Evolutionary conservation across 2,888 invertebrate genomes (phyloP), one percentile per base, ranked within the genome.

Genomic region (Gortyna flavago): DNA sequence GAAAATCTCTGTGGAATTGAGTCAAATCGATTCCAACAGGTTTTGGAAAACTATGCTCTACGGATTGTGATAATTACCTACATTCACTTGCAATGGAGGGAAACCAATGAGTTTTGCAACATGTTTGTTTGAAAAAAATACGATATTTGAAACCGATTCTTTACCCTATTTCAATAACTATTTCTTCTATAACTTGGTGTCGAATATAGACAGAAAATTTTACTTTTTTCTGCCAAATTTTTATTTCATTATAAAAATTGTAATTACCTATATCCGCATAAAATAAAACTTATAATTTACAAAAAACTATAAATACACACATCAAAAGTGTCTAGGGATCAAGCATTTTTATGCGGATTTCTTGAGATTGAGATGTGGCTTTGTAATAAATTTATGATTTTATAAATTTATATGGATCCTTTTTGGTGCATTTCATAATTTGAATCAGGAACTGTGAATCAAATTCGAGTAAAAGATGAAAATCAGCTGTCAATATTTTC

Each of bases 1-100:
- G 59, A 29, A 77, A 72, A 64, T 85, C n/a, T 74, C 35, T 41
- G 41, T 61, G 21, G 7, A 59, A 70, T 66, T 70, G 69, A 44
- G 59, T n/a, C 41, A 2, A 77, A 83, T 70, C 70, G 44, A 81
- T 84, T 73, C 0, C 2, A 16, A 35, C 5, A 9, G 38, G 32
- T 51, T 64, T 38, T 21, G n/a, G 18, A 41, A 32, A 57, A 48
- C n/a, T 13, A 13, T 8, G 35, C 41, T 41, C 2, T 21, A 29
- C 29, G 35, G 9, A 48, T 44, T 61, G 32, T n/a, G n/a, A 38
- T 70, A 48, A 57, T 62, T 57, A 67, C 11, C 16, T 48, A 35
- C 25, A 61, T 51, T 41, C 1, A 61, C 7, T 54, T 16, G 21
- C 0, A 29, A 16, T 16, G 21, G 4, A 59, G 44, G 4, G 11